phyloP scores from a whole-genome alignment of 2,113 vertebrate genomes.

The Phoxinus phoxinus region DNA sequence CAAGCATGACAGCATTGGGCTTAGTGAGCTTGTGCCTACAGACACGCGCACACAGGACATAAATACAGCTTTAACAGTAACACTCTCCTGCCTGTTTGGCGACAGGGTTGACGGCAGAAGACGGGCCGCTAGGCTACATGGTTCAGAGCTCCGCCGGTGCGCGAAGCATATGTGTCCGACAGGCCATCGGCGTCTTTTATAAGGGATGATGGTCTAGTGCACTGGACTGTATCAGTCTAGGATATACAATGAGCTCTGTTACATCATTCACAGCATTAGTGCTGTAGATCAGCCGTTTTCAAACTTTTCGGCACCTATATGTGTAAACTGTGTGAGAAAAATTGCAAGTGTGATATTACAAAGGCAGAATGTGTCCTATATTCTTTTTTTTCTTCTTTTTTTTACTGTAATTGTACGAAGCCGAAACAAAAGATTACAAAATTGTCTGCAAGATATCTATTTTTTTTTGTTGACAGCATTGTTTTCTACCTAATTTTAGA shows the following conservation, averaged over 20 bases:
- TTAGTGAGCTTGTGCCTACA: constrained; percentile 29
- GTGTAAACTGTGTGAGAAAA: not conserved
- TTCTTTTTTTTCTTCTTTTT: no score
- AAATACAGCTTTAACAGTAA: constrained; percentile 33
- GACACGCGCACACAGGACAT: constrained; percentile 52
- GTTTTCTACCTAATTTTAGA: not conserved
- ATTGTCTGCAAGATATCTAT: not conserved
- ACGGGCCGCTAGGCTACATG: constrained; percentile 14
- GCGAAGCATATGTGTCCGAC: constrained; percentile 54
- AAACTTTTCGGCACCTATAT: not conserved
- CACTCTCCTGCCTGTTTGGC: constrained; percentile 3
- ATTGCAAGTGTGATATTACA: not conserved
- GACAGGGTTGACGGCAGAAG: constrained; percentile 11
- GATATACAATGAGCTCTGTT: not conserved
- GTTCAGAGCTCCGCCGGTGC: constrained; percentile 59
- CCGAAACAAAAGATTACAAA: not conserved
- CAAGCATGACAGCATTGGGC: constrained; percentile 48
- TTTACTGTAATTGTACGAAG: no score
- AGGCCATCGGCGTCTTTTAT: constrained; percentile 4
- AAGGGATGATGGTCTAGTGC: constrained; percentile 10
- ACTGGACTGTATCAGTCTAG: constrained; percentile 22
- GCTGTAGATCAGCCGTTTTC: not conserved
- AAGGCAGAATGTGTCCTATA: no score
- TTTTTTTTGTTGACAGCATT: not conserved
- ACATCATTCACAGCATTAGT: not conserved